Conservation (phyloP, 2,888 invertebrate genomes). For the Hyposoter dolosus region DNA sequence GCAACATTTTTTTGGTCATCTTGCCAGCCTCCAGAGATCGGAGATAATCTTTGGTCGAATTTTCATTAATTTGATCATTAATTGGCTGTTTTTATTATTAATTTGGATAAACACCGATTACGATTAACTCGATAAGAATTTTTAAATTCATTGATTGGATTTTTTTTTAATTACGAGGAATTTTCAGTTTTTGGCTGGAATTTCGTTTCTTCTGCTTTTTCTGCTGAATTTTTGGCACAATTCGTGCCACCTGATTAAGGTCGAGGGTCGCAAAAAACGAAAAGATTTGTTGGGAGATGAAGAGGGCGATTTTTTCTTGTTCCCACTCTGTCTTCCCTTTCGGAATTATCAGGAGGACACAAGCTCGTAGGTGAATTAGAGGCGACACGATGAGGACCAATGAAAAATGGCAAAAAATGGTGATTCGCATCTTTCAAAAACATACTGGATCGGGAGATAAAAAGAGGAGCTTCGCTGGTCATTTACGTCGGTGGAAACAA, state of each 20-base stretch:
- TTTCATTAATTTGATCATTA: not conserved
- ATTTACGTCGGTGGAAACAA: constrained; percentile 72
- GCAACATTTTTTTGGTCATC: constrained; percentile 5
- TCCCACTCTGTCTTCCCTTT: not conserved
- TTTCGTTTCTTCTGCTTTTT: not conserved
- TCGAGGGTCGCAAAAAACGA: constrained; percentile 10
- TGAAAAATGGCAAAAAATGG: constrained; percentile 59
- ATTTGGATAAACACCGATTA: too few relatives aligned
- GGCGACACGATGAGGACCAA: constrained; percentile 44
- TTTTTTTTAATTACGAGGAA: too few relatives aligned
- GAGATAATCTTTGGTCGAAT: not conserved
- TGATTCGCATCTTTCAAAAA: constrained; percentile 82
- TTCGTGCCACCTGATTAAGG: constrained; percentile 46
- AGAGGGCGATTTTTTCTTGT: constrained; percentile 1
- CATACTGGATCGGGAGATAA: constrained; percentile 76
- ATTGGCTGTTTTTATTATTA: too few relatives aligned
- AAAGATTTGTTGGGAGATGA: constrained; percentile 19
- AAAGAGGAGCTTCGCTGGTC: constrained; percentile 71
- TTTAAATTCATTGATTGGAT: not conserved
- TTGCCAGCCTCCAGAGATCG: not conserved
- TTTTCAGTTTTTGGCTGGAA: not conserved
- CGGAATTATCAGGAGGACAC: constrained; percentile 59
- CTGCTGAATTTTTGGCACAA: not conserved
- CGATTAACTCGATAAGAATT: too few relatives aligned
- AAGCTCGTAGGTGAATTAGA: constrained; percentile 45